A percentile compares a stretch with the other conserved stretches of the same genome.
phyloP scores from a whole-genome alignment of 2,797 vertebrate species.

The Brachyrhaphis roseni region DNA sequence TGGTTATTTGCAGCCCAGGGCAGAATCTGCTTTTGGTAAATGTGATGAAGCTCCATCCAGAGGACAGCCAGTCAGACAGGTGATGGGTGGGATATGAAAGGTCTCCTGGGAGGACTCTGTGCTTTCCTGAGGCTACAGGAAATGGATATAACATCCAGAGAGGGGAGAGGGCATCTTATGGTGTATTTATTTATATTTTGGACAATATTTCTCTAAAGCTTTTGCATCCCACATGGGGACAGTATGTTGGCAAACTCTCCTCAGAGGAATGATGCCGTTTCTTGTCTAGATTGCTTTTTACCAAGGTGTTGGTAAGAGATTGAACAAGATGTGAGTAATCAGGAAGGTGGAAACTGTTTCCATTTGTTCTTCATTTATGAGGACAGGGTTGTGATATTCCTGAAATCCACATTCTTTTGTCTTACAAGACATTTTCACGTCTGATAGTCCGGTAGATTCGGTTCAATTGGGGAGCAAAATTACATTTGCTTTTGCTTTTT shows the following conservation, averaged over 20 bases:
- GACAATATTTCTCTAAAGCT: not conserved
- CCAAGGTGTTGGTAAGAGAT: not conserved
- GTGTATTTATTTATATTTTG: not conserved
- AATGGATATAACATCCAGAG: not conserved
- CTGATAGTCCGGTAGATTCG: too few species aligned
- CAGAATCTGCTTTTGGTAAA: not conserved
- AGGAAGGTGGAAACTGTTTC: not conserved
- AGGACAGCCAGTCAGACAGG: not conserved
- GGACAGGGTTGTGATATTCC: not conserved
- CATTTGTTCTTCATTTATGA: not conserved
- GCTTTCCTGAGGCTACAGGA: not conserved
- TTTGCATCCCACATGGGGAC: not conserved
- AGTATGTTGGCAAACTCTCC: not conserved
- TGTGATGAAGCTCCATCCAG: slow-evolving; percentile 1
- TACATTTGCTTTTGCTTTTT: too few species aligned
- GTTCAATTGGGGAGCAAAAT: too few species aligned
- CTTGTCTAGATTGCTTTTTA: not conserved
- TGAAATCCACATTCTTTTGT: not conserved
- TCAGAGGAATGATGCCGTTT: not conserved
- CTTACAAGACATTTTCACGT: too few species aligned
- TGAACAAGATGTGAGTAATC: not conserved
- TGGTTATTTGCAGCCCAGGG: not conserved
- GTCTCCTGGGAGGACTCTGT: not conserved
- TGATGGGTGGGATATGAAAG: not conserved
- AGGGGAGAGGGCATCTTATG: not conserved